Conservation (phyloP, 1,140 invertebrate genomes). For the Papilio polytes region DNA sequence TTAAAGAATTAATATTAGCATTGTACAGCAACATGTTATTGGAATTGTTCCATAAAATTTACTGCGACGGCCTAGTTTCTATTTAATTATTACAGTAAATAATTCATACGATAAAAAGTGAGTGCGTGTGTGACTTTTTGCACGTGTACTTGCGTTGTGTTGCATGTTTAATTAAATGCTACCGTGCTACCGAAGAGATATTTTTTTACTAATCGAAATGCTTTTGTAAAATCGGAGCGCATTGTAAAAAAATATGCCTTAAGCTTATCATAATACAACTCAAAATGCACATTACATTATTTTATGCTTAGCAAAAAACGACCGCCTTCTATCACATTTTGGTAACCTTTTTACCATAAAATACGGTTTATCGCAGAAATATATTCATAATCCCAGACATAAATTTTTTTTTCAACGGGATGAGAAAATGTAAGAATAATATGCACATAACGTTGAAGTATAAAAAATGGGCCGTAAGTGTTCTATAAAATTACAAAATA, state of each 20-base stretch:
- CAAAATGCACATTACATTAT: not conserved
- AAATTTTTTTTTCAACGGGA: not conserved
- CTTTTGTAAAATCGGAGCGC: too few relatives aligned
- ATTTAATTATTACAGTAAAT: not conserved
- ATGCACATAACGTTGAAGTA: not conserved
- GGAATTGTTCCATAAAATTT: too few relatives aligned
- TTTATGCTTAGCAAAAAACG: not conserved
- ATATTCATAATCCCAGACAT: not conserved
- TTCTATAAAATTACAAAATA: not conserved
- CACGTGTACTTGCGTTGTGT: not conserved
- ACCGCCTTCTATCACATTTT: not conserved
- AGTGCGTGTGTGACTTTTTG: not conserved
- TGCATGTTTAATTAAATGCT: not conserved
- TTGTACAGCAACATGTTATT: too few relatives aligned
- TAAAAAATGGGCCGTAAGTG: not conserved
- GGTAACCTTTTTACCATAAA: conserved; percentile 24
- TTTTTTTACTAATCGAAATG: too few relatives aligned
- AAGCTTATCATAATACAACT: not conserved
- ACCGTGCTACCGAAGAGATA: not conserved
- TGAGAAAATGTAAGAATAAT: not conserved
- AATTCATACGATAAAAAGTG: not conserved
- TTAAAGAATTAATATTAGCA: too few relatives aligned
- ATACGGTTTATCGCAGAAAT: not conserved
- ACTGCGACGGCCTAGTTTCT: not conserved
- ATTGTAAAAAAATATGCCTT: not conserved